These are phyloP conservation scores for Ctenomys sociabilis DNA, from an alignment of 2,113 vertebrate species.

Conservation along the genomic window DNA sequence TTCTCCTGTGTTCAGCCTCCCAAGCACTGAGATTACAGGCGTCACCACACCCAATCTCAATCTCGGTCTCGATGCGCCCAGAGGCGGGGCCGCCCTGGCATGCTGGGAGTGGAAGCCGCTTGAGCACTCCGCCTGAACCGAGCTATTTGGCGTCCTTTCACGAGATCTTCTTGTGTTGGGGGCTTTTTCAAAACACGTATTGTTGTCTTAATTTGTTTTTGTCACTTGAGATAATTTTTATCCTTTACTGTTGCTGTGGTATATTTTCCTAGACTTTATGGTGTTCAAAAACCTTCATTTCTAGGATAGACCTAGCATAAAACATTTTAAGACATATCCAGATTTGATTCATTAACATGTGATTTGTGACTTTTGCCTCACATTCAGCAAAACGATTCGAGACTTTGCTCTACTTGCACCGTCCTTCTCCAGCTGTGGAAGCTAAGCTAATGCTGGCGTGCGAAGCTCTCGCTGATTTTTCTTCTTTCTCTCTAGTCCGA, in stretches of 20 bases:
- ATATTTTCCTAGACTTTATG: neutral
- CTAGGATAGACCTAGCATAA: neutral
- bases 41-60: too few relatives aligned
- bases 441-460: neutral
- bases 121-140: too few relatives aligned
- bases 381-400: neutral
- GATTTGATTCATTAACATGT: neutral
- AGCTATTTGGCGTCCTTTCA: too few relatives aligned
- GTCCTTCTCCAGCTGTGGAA: neutral
- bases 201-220: neutral
- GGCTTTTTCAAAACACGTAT: neutral
- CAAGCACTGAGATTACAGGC: too few relatives aligned
- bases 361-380: neutral
- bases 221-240: neutral
- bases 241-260: neutral
- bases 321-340: neutral
- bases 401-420: neutral
- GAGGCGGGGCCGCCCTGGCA: too few relatives aligned
- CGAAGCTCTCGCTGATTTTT: neutral
- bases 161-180: too few relatives aligned
- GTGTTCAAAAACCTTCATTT: slow-evolving; percentile 21
- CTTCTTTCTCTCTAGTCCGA: neutral
- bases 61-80: too few relatives aligned
- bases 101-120: too few relatives aligned
- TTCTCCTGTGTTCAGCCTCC: too few relatives aligned